Percentiles rank a stretch among this genome's conserved stretches.
Conservation (phyloP, 1,140 invertebrate genomes). For the Orius laevigatus region DNA sequence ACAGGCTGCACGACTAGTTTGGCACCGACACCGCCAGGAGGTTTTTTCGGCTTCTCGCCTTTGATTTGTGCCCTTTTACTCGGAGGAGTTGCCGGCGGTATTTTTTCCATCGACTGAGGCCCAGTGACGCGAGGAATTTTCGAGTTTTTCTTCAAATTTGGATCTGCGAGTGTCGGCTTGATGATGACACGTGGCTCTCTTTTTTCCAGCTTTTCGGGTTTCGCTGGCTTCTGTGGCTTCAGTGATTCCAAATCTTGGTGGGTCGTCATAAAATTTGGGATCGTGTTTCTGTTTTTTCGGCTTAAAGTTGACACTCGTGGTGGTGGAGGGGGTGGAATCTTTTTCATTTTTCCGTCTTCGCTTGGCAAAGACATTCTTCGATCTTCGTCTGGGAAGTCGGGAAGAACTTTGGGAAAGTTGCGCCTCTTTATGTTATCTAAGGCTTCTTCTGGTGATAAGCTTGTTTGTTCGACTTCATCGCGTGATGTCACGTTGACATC, state of each 20-base stretch:
- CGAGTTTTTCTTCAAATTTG: slow-evolving; percentile 24
- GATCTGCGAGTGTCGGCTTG: slow-evolving; percentile 27
- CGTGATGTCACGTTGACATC: slow-evolving; percentile 60
- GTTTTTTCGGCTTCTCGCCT: slow-evolving; percentile 24
- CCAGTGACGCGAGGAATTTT: slow-evolving; percentile 28
- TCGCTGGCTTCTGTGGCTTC: slow-evolving; percentile 5
- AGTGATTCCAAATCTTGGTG: not conserved
- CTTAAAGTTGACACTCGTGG: slow-evolving; percentile 44
- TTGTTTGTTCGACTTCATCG: slow-evolving; percentile 22
- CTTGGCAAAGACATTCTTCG: slow-evolving; percentile 26
- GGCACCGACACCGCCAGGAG: slow-evolving; percentile 17
- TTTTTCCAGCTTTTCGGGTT: slow-evolving; percentile 11
- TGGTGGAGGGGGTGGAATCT: slow-evolving; percentile 42
- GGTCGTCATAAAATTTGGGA: slow-evolving; percentile 18
- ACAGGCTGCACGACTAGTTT: slow-evolving; percentile 7
- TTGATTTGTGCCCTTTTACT: slow-evolving; percentile 22
- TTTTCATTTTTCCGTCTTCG: slow-evolving; percentile 24
- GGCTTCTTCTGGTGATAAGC: slow-evolving; percentile 46
- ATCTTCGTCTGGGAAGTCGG: slow-evolving; percentile 40
- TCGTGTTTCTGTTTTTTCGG: slow-evolving; percentile 28
- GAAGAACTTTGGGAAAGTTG: slow-evolving; percentile 68
- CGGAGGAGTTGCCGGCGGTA: not conserved
- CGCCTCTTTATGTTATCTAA: slow-evolving; percentile 51
- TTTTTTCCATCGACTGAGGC: slow-evolving; percentile 15
- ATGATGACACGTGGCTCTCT: slow-evolving; percentile 32